Evolutionary conservation across 2,113 vertebrate genomes (phyloP).

Genomic region (Tauraco erythrolophus): DNA sequence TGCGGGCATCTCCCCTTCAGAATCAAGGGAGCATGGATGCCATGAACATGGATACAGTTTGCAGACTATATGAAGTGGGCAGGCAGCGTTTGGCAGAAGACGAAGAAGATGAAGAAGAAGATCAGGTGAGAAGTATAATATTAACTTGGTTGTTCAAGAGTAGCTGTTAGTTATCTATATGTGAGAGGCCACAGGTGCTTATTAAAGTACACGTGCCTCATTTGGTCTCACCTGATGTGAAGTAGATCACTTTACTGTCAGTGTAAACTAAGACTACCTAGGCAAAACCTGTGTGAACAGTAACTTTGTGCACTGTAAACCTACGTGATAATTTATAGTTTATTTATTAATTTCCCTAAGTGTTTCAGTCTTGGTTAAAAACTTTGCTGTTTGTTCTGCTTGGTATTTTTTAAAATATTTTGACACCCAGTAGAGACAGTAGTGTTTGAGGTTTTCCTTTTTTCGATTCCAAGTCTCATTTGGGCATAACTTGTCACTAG

Average conservation of each 20-base stretch:
- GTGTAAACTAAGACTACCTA: neutral
- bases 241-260: neutral
- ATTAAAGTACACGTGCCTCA: neutral
- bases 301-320: neutral
- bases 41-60: slow-evolving; percentile 98
- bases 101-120: slow-evolving; percentile 97
- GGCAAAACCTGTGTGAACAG: neutral
- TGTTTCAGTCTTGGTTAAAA: neutral
- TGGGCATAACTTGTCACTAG: neutral
- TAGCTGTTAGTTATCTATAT: neutral
- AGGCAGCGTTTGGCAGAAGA: slow-evolving; percentile 96
- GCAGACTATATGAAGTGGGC: slow-evolving; percentile 96
- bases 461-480: neutral
- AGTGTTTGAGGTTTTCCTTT: neutral
- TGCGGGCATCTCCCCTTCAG: slow-evolving; percentile 70
- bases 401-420: neutral
- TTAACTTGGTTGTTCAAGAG: neutral
- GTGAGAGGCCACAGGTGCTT: neutral
- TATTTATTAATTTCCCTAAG: neutral
- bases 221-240: neutral
- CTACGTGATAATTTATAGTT: neutral
- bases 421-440: neutral
- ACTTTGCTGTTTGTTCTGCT: neutral
- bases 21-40: slow-evolving; percentile 93
- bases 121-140: slow-evolving; percentile 84